Percentiles rank a stretch among this genome's conserved stretches.
Evolutionary conservation across 2,888 invertebrate genomes (phyloP).

Genomic region (Pristionchus arcanus): DNA sequence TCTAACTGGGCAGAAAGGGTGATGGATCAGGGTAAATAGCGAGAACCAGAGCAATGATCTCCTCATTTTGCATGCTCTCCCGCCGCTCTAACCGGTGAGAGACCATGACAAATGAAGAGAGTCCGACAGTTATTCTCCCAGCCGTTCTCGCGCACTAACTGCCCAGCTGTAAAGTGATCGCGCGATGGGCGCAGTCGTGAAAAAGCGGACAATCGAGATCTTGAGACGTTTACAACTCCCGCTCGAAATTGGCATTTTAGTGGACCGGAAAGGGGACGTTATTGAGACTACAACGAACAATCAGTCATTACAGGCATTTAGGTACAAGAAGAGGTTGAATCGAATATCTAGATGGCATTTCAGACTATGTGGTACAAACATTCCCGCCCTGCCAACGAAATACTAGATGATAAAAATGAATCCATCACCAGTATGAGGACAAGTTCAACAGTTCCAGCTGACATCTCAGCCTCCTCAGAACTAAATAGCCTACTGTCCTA

Average conservation of each 20-base stretch:
- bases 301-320: too few relatives aligned
- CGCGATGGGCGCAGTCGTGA: background rate
- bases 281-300: too few relatives aligned
- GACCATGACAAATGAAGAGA: background rate
- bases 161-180: constrained; percentile 24
- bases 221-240: background rate
- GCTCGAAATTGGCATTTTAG: background rate
- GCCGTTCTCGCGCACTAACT: background rate
- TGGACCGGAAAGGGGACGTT: too few relatives aligned
- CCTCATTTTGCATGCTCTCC: background rate
- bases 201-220: background rate
- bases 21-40: background rate
- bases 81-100: background rate
- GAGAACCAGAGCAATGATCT: background rate
- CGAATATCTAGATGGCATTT: too few relatives aligned
- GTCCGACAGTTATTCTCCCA: background rate
- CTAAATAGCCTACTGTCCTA: too few relatives aligned
- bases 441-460: background rate
- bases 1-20: background rate
- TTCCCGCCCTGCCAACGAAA: too few relatives aligned
- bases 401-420: too few relatives aligned
- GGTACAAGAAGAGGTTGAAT: too few relatives aligned
- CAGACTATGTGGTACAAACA: too few relatives aligned
- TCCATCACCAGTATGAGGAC: too few relatives aligned
- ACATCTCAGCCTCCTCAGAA: background rate